Conservation (phyloP, 2,888 invertebrate genomes). For the Xestia rhomboidea region DNA sequence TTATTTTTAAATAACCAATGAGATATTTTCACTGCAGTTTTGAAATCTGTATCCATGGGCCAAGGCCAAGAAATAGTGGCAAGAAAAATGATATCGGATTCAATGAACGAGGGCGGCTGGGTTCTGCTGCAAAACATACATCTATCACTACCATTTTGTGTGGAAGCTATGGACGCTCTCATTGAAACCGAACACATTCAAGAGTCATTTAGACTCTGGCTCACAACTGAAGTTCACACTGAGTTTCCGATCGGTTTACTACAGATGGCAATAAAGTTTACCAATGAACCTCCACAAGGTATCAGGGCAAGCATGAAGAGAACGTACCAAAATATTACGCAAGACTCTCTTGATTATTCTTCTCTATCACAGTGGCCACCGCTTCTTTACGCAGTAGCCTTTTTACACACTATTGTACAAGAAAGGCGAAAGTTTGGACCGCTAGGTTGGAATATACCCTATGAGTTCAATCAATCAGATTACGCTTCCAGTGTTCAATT, state of each 20-base stretch:
- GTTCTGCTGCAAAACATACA: constrained; percentile 98
- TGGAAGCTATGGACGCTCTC: constrained; percentile 97
- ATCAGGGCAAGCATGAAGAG: constrained; percentile 97
- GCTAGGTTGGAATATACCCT: constrained; percentile 98
- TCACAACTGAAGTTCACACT: constrained; percentile 98
- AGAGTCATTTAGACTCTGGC: constrained; percentile 96
- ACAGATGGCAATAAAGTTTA: constrained; percentile 99
- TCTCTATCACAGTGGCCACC: constrained; percentile 98
- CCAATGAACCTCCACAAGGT: constrained; percentile 99
- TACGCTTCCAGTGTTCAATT: constrained; percentile 98
- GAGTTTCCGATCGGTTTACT: constrained; percentile 97
- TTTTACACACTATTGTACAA: constrained; percentile 98
- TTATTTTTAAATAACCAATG: not conserved
- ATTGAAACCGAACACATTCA: constrained; percentile 96
- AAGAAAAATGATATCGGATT: constrained; percentile 94
- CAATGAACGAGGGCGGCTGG: constrained; percentile 96
- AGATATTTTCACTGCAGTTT: constrained; percentile 85
- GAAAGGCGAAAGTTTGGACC: constrained; percentile 99
- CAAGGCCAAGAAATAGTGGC: constrained; percentile 98
- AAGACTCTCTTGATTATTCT: constrained; percentile 98
- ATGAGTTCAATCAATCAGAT: constrained; percentile 99
- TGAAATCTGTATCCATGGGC: constrained; percentile 98
- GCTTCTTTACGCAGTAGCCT: constrained; percentile 97
- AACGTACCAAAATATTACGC: constrained; percentile 97
- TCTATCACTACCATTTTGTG: constrained; percentile 97